These are phyloP conservation scores for Limnephilus lunatus DNA, from an alignment of 2,888 invertebrate species.

Conservation along the genomic window DNA sequence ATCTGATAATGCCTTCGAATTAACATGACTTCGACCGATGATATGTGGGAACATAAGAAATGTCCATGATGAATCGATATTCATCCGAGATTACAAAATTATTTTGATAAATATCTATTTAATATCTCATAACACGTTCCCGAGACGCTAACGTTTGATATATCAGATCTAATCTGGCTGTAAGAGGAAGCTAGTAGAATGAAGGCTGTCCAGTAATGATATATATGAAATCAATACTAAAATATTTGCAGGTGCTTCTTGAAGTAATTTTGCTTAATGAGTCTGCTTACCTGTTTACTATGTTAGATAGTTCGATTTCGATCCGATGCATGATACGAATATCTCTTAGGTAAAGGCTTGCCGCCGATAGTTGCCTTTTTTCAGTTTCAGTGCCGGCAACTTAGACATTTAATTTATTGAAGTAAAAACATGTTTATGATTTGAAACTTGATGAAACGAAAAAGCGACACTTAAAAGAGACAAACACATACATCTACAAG, in stretches of 20 bases:
- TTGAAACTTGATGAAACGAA: too few species aligned
- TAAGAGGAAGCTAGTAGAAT: not conserved
- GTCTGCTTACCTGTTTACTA: not conserved
- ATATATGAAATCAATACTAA: not conserved
- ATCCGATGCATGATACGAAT: not conserved
- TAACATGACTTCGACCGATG: constrained; percentile 51
- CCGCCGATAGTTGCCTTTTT: not conserved
- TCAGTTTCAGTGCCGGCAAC: too few species aligned
- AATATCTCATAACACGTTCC: constrained; percentile 48
- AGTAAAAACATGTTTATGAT: too few species aligned
- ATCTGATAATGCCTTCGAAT: constrained; percentile 55
- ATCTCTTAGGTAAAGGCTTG: not conserved
- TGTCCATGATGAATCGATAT: constrained; percentile 50
- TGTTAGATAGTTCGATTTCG: too few species aligned
- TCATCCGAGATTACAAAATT: constrained; percentile 33
- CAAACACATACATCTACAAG: too few species aligned
- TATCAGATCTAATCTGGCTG: not conserved
- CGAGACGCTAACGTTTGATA: not conserved
- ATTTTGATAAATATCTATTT: constrained; percentile 50
- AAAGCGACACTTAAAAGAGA: too few species aligned
- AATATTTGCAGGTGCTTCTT: not conserved
- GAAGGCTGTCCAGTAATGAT: not conserved
- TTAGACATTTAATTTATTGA: too few species aligned
- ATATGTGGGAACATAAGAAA: constrained; percentile 50
- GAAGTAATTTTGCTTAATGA: not conserved